A percentile compares a stretch with the other conserved stretches of the same genome.
Conservation (phyloP, 1,140 invertebrate genomes). For the Schlechtendalia chinensis region DNA sequence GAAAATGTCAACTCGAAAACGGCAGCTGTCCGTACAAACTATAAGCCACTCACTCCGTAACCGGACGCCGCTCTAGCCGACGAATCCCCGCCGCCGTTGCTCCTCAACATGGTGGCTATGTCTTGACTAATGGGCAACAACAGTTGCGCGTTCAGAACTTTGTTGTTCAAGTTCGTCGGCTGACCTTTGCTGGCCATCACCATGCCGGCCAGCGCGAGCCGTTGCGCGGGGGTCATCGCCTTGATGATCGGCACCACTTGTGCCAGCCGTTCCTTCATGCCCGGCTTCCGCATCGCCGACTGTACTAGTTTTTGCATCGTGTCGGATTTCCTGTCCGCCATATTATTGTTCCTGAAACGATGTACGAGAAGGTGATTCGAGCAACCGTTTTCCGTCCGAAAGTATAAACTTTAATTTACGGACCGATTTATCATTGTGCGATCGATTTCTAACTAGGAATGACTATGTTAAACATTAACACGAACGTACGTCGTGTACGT, state of each 20-base stretch:
- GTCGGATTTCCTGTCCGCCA: constrained; percentile 39
- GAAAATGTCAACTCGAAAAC: too few relatives aligned
- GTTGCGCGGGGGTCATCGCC: constrained; percentile 62
- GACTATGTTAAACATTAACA: too few relatives aligned
- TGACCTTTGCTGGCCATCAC: constrained; percentile 61
- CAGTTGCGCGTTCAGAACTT: constrained; percentile 60
- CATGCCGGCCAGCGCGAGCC: constrained; percentile 62
- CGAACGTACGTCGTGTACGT: too few relatives aligned
- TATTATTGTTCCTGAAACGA: too few relatives aligned
- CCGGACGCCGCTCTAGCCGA: constrained; percentile 49
- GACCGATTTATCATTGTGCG: too few relatives aligned
- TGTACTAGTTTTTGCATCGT: constrained; percentile 56
- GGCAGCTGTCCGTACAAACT: too few relatives aligned
- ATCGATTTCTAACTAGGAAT: too few relatives aligned
- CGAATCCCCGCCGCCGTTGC: constrained; percentile 56
- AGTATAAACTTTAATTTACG: too few relatives aligned
- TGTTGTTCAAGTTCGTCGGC: constrained; percentile 55
- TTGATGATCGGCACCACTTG: constrained; percentile 65
- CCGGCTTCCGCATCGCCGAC: constrained; percentile 58
- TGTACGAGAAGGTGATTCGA: too few relatives aligned
- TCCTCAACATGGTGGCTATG: constrained; percentile 63
- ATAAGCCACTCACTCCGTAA: constrained; percentile 27
- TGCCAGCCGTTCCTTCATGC: constrained; percentile 54
- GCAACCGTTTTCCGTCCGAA: too few relatives aligned
- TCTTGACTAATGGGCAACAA: constrained; percentile 66